Evolutionary conservation across 2,113 vertebrate species (phyloP).

Genomic region (Echinops telfairi): DNA sequence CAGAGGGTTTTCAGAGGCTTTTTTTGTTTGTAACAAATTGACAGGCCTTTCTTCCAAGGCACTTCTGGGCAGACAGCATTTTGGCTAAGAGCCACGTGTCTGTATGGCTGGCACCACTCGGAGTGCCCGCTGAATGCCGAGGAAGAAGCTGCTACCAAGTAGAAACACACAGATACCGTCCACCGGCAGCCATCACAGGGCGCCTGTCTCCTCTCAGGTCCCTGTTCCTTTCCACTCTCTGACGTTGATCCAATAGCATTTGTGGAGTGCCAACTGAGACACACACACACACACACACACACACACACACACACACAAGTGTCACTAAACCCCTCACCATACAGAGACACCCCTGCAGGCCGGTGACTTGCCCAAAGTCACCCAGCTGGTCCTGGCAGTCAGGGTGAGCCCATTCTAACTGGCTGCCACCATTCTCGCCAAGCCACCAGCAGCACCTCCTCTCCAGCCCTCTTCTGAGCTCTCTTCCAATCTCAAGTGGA

Average conservation of each 20-base stretch:
- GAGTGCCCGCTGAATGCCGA: neutral
- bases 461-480: constrained; percentile 14
- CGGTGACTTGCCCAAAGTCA: constrained; percentile 59
- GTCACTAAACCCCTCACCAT: neutral
- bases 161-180: neutral
- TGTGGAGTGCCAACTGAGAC: neutral
- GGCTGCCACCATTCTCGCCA: constrained; percentile 16
- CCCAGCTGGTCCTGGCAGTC: neutral
- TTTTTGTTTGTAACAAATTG: neutral
- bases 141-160: neutral
- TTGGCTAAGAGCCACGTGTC: neutral
- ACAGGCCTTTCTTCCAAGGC: neutral
- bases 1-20: neutral
- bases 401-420: neutral
- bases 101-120: neutral
- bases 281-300: neutral
- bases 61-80: neutral
- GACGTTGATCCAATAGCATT: neutral
- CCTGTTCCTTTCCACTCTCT: neutral
- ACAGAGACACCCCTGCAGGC: neutral
- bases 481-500: constrained; percentile 72
- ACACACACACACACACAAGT: neutral
- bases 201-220: neutral
- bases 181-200: neutral
- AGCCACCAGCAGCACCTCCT: neutral